A percentile compares a stretch with the other conserved stretches of the same genome.
These are phyloP conservation scores for Pseudococcus jackbeardsleyi DNA, from an alignment of 2,888 invertebrate genomes.

Conservation along the genomic window DNA sequence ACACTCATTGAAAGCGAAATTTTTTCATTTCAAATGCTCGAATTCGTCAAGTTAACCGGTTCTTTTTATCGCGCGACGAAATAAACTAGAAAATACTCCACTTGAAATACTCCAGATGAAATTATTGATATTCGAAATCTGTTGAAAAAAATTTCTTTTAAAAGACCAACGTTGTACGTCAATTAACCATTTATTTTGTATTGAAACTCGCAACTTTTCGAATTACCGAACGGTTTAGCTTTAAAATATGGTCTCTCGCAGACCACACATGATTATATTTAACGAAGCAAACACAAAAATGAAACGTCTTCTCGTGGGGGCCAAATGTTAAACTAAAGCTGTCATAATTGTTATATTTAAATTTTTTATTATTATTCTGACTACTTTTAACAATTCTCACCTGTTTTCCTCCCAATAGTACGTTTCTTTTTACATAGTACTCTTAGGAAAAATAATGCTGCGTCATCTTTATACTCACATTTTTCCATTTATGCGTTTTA, in stretches of 20 bases:
- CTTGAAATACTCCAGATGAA: neutral
- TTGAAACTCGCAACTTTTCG: constrained; percentile 21
- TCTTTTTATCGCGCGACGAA: neutral
- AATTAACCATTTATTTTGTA: neutral
- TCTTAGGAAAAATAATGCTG: constrained; percentile 29
- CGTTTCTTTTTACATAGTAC: constrained; percentile 56
- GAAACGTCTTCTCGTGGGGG: constrained; percentile 57
- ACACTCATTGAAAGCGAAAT: neutral
- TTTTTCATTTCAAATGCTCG: neutral
- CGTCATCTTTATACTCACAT: constrained; percentile 52
- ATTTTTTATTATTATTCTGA: constrained; percentile 64
- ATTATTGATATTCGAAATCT: neutral
- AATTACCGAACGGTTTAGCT: constrained; percentile 33
- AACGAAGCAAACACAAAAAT: constrained; percentile 56
- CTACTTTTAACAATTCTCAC: constrained; percentile 64
- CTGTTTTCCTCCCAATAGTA: constrained; percentile 58
- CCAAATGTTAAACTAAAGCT: constrained; percentile 64
- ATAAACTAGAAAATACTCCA: neutral
- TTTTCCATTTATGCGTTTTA: constrained; percentile 54
- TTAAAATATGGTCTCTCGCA: neutral
- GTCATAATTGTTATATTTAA: constrained; percentile 65
- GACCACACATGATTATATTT: constrained; percentile 56
- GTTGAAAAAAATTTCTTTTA: constrained; percentile 7
- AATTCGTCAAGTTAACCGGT: constrained; percentile 3
- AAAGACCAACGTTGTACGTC: neutral